Base-by-base conservation (phyloP, 2,888 invertebrate genomes). In the Mongoloraphidia duomilia region DNA sequence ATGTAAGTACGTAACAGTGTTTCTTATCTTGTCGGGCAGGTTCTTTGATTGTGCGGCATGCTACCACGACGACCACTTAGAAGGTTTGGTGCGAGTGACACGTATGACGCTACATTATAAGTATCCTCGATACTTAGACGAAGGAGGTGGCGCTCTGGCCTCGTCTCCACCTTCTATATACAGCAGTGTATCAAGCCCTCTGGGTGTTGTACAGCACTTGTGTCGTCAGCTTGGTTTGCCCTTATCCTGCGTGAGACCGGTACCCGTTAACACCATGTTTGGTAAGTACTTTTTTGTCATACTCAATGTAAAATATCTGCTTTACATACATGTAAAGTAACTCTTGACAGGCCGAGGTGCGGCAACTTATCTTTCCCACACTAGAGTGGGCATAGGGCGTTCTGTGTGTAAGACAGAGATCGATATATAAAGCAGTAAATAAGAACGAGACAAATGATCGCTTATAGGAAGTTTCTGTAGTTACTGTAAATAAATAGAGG, bases 21-120 rank as follows among this genome's bases (percentile, higher is more conserved):
- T n/a, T 6, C 8, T 33, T 26, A 6, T 26, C 26, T 26, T 3
- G 6, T 26, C 26, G 3, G 26, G 26, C 6, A 88, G 91, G 59
- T 82, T 91, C 64, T 73, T 82, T 52, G 88, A 91, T 60, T 84
- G 85, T 52, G 79, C 84, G 36, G 84, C 89, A 2, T 89, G 83
- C 62, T 92, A 89, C 63, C 91, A 93, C 62, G 86, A 89, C 54
- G 93, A 93, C 58, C 84, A 84, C 54, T 69, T 86, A 36, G 93
- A 94, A 60, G 93, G 93, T 3, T 70, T 93, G 33, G 81, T 93
- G 11, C 73, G 88, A 43, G 80, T 90, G n/a, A 82, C 86, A 5
- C 70, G 84, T 52, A 78, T 89, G 72, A 77, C 87, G 55, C 65
- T 91, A 14, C 85, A 87, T 65, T 79, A 82, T 61, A 84, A 82